Conservation (phyloP, 2,888 invertebrate species). For the Eristalinus sepulchralis region DNA sequence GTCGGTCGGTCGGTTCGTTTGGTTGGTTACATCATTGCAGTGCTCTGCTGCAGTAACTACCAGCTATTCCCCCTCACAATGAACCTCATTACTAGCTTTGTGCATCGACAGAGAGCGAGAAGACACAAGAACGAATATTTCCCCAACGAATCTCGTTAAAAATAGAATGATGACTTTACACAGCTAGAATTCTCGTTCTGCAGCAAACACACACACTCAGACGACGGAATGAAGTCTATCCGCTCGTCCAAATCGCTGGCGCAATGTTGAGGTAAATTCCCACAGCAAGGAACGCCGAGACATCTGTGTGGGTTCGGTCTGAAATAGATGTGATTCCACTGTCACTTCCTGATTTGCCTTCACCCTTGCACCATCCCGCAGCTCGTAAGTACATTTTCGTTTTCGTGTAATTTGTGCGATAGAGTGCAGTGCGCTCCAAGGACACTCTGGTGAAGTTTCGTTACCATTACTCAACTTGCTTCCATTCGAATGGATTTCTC, state of each 20-base stretch:
- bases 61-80: slow-evolving; percentile 51
- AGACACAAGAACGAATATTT: slow-evolving; percentile 33
- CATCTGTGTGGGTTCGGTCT: slow-evolving; percentile 23
- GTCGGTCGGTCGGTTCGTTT: background rate
- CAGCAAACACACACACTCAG: background rate
- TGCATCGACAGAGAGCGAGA: slow-evolving; percentile 34
- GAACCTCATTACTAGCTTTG: slow-evolving; percentile 61
- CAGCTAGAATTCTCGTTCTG: background rate
- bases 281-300: background rate
- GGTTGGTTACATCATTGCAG: background rate
- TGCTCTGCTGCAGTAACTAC: slow-evolving; percentile 45
- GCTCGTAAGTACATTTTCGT: slow-evolving; percentile 41
- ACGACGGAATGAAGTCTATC: slow-evolving; percentile 1
- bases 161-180: slow-evolving; percentile 6
- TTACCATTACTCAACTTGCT: slow-evolving; percentile 60
- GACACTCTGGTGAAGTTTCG: slow-evolving; percentile 52
- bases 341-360: slow-evolving; percentile 55
- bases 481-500: slow-evolving; percentile 33
- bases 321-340: slow-evolving; percentile 35
- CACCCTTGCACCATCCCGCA: slow-evolving; percentile 17
- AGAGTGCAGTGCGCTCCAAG: slow-evolving; percentile 30
- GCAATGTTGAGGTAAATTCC: slow-evolving; percentile 32
- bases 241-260: slow-evolving; percentile 19
- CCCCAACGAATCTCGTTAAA: slow-evolving; percentile 13
- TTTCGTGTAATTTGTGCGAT: slow-evolving; percentile 29